Percentiles rank a stretch among this genome's conserved stretches.
phyloP scores from a whole-genome alignment of 2,797 vertebrate species.

The Sciurus carolinensis region DNA sequence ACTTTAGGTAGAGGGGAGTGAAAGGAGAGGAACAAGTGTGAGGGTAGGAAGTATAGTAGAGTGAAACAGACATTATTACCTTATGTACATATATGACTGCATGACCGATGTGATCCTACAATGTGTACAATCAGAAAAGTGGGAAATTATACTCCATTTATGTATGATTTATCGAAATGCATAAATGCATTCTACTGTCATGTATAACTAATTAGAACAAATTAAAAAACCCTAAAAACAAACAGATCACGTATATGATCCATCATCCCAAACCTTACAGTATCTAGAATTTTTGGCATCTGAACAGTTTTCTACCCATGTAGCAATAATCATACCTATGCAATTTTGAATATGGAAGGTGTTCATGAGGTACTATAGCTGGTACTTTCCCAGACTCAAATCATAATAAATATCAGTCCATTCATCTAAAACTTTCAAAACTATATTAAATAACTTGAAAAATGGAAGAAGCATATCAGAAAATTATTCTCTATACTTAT shows the following conservation, averaged over 20 bases:
- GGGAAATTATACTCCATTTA: no score
- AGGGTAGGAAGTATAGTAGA: no score
- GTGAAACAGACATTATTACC: no score
- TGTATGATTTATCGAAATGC: no score
- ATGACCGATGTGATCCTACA: no score
- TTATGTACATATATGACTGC: no score
- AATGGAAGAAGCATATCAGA: constrained; percentile 34
- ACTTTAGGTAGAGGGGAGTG: no score
- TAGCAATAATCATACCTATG: neutral
- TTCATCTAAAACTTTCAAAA: constrained; percentile 60
- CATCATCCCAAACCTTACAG: constrained; percentile 40
- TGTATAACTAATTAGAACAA: no score
- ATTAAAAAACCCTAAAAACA: neutral
- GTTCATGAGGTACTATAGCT: constrained; percentile 36
- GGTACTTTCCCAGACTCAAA: constrained; percentile 53
- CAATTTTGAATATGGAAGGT: constrained; percentile 57
- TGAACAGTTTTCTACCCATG: constrained; percentile 42
- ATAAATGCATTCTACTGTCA: no score
- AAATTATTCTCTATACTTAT: constrained; percentile 35
- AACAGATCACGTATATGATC: neutral
- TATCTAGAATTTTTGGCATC: constrained; percentile 22
- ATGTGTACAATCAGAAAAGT: no score
- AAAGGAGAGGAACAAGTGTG: no score
- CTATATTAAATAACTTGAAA: constrained; percentile 69
- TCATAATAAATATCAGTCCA: constrained; percentile 21